phyloP scores from a whole-genome alignment of 2,888 invertebrate genomes.

The Agrenia bidenticulata region DNA sequence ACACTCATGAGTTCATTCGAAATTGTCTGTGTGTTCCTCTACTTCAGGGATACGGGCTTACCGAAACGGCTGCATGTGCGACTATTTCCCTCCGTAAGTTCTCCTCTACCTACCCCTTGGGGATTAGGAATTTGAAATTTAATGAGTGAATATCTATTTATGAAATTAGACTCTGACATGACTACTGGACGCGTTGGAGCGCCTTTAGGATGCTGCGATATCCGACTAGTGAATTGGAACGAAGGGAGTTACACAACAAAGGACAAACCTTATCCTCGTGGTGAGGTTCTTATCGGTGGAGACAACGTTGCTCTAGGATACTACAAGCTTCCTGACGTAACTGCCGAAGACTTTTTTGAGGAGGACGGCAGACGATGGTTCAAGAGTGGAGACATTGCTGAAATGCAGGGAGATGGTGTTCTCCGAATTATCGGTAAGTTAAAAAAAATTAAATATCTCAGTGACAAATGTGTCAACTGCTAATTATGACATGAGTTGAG shows the following conservation, averaged over 20 bases:
- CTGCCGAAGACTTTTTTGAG: slow-evolving; percentile 79
- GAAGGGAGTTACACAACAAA: slow-evolving; percentile 86
- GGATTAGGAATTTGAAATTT: too few species aligned
- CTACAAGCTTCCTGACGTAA: slow-evolving; percentile 74
- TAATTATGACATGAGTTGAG: too few species aligned
- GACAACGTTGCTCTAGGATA: slow-evolving; percentile 90
- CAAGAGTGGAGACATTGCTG: slow-evolving; percentile 92
- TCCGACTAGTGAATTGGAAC: slow-evolving; percentile 86
- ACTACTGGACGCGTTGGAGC: slow-evolving; percentile 85
- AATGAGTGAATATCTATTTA: background rate
- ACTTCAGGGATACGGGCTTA: slow-evolving; percentile 92
- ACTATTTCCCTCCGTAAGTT: slow-evolving; percentile 20
- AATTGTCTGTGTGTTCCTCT: slow-evolving; percentile 86
- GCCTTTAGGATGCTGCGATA: slow-evolving; percentile 78
- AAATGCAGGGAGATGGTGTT: slow-evolving; percentile 87
- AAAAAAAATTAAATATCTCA: too few species aligned
- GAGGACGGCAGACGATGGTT: slow-evolving; percentile 85
- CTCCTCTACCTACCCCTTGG: too few species aligned
- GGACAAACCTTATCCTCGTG: slow-evolving; percentile 81
- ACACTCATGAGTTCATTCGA: slow-evolving; percentile 90
- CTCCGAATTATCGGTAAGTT: slow-evolving; percentile 89
- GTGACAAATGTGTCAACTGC: too few species aligned
- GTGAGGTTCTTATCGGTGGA: slow-evolving; percentile 72
- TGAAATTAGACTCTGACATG: slow-evolving; percentile 61
- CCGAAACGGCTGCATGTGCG: slow-evolving; percentile 93